A percentile compares a stretch with the other conserved stretches of the same genome.
Conservation (phyloP, 2,113 vertebrate genomes). For the Crotalus horridus region DNA sequence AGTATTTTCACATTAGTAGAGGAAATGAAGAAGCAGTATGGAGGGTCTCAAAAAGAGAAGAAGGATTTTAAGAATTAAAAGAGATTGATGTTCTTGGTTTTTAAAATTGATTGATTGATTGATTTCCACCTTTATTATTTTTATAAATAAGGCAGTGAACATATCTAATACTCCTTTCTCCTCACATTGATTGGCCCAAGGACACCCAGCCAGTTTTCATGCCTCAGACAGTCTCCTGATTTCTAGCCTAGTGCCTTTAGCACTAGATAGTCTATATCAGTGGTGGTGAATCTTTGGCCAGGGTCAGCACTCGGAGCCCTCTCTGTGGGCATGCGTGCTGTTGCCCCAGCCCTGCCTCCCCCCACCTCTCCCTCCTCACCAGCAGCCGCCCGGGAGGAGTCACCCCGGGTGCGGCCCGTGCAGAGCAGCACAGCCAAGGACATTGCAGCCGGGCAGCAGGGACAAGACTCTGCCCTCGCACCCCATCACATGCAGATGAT, state of each 20-base stretch:
- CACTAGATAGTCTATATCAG: background rate
- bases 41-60: background rate
- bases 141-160: background rate
- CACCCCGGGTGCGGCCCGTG: no score
- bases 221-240: background rate
- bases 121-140: background rate
- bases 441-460: no score
- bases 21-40: background rate
- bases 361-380: no score
- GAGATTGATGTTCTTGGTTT: background rate
- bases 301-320: no score
- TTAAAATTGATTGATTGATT: background rate
- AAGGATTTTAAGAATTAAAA: background rate
- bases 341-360: no score
- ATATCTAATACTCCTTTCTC: background rate
- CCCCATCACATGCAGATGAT: no score
- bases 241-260: background rate
- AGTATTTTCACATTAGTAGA: background rate
- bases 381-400: no score
- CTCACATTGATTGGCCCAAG: background rate
- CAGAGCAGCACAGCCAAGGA: no score
- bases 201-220: background rate
- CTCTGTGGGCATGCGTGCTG: no score
- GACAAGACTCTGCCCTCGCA: no score
- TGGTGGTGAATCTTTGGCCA: no score